Evolutionary conservation across 2,797 vertebrate species (phyloP), one percentile per base, ranked within the genome.

Genomic region (Rachycentron canadum): DNA sequence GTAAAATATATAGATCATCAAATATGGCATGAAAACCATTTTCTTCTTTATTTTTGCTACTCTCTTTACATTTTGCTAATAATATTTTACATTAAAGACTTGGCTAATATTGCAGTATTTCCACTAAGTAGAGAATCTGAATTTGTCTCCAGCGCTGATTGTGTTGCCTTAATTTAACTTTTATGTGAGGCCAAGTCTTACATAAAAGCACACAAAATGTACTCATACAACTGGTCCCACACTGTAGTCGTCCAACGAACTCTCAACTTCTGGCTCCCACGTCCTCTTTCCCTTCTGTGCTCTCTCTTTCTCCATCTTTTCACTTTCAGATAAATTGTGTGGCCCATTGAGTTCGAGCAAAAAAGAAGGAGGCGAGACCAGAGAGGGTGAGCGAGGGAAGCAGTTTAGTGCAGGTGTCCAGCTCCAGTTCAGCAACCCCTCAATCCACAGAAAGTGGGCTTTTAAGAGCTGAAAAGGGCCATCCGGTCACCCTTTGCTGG

Each of bases 401-500:
- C 63, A 19, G 65, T 43, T 81, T 55, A 67, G 82, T 90, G 93
- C 93, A 93, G 92, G 91, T 93, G 93, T 91, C 86, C 86, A 47
- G 82, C 89, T 81, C 79, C 69, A 80, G 67, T 83, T 84, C 78
- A 85, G 65, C 72, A 76, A 67, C 66, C 79, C 78, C 65, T 84
- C 79, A 65, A 25, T 71, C 64, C 81, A 56, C 79, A 85, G 67
- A 78, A 77, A 69, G 30, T 1, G 43, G 78, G 60, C 78, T 85
- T 86, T 88, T 74, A 86, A 81, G 82, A 90, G 74, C 85, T 91
- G 88, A 93, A 92, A 90, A 87, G 91, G 84, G 76, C 85, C 84
- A 76, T 85, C 88, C 81, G 69, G 79, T 89, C 88, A 82, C 64
- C 81, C 79, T 72, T 75, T 68, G 71, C 78, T 53, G 59, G 66